phyloP scores from a whole-genome alignment of 2,888 invertebrate genomes.

The Bibio marci region DNA sequence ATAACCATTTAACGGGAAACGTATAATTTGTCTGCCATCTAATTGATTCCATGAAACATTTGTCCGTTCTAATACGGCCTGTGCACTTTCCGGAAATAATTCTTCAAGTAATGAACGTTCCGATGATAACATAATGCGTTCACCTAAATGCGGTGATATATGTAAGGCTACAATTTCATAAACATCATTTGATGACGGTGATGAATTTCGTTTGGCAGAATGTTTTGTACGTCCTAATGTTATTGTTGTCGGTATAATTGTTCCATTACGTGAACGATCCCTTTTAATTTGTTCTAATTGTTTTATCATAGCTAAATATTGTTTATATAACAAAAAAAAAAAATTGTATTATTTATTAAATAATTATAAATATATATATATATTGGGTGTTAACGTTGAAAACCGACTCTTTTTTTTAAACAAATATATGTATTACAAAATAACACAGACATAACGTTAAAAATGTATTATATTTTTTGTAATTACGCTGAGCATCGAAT shows the following conservation, averaged over 20 bases:
- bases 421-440: too few relatives aligned
- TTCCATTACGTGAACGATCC: constrained; percentile 43
- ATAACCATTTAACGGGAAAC: constrained; percentile 75
- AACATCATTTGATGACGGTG: constrained; percentile 25
- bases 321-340: too few relatives aligned
- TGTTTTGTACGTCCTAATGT: constrained; percentile 3
- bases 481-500: too few relatives aligned
- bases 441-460: too few relatives aligned
- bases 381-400: too few relatives aligned
- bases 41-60: constrained; percentile 68
- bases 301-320: constrained; percentile 45
- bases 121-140: constrained; percentile 65
- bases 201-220: not conserved
- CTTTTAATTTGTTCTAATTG: constrained; percentile 57
- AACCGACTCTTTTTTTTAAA: too few relatives aligned
- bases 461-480: too few relatives aligned
- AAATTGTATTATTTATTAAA: not conserved
- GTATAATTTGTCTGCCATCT: constrained; percentile 64
- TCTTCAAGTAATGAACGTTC: constrained; percentile 61
- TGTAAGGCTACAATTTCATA: constrained; percentile 68
- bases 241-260: not conserved
- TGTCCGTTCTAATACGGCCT: constrained; percentile 62
- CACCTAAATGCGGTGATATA: constrained; percentile 64
- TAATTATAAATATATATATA: constrained; percentile 6
- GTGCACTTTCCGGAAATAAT: constrained; percentile 57